Conservation (phyloP, 2,797 vertebrate genomes). For the Lutjanus argentimaculatus region DNA sequence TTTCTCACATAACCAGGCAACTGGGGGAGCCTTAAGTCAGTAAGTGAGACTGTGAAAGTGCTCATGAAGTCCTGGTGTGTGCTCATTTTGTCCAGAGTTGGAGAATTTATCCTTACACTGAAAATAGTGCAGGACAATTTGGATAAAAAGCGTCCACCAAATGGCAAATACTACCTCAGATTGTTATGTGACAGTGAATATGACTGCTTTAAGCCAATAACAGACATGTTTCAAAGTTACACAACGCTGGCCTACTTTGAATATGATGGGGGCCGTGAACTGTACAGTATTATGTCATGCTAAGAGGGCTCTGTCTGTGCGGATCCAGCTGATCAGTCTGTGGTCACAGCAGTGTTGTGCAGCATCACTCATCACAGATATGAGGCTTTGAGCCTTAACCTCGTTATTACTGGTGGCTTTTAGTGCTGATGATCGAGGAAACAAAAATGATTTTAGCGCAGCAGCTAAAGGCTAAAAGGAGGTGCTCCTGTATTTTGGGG, state of each 20-base stretch:
- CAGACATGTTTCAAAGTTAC: constrained; percentile 45
- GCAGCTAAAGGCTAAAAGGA: background rate
- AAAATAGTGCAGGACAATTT: background rate
- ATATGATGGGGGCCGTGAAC: constrained; percentile 15
- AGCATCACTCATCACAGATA: constrained; percentile 1
- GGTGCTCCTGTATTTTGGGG: background rate
- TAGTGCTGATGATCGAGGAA: background rate
- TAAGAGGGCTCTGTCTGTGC: constrained; percentile 16
- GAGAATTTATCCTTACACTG: background rate
- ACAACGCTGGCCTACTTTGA: constrained; percentile 52
- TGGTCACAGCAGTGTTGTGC: background rate
- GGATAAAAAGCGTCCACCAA: constrained; percentile 23
- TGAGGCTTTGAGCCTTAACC: background rate
- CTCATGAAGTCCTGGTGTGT: constrained; percentile 17
- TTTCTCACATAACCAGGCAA: constrained; percentile 57
- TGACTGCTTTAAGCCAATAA: constrained; percentile 36
- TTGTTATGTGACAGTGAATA: constrained; percentile 14
- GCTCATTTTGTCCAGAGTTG: background rate
- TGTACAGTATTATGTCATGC: constrained; percentile 38
- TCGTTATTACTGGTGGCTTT: background rate
- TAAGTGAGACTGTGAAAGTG: constrained; percentile 11
- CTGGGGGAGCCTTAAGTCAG: background rate
- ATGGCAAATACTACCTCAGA: constrained; percentile 46
- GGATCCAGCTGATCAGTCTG: constrained; percentile 18
- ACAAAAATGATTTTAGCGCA: background rate